Evolutionary conservation across 2,888 invertebrate genomes (phyloP), one percentile per base, ranked within the genome.

Genomic region (Trichogramma evanescens): DNA sequence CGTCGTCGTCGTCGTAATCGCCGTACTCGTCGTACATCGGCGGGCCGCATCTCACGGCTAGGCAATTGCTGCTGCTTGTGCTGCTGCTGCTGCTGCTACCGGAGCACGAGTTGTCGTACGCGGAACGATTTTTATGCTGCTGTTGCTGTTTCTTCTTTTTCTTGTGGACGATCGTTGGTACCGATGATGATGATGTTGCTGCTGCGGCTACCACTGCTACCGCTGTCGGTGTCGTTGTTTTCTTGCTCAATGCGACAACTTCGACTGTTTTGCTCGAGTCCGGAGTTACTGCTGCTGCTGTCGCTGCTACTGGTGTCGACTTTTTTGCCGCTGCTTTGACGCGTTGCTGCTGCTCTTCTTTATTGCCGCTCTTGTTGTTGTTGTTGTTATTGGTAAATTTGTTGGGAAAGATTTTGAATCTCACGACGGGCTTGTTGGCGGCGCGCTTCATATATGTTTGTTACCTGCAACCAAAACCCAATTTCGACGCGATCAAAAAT

Each of bases 401-500:
- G 57, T 61, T 61, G 4, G 63, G 59, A 43, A 49, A 61, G 38
- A 59, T 54, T 59, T 61, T 62, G 59, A 65, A 65, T 49, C 64
- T 60, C 49, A 65, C 61, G 52, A 53, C 62, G 56, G 61, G 60
- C 43, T 65, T 64, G 56, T 46, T 54, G 54, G 43, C 57, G 54
- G 26, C 13, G n/a, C 64, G 64, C 64, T 65, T 65, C 64, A 65
- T 65, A 63, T 63, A 65, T 26, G 26, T 26, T 26, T 2, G 26
- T 26, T 26, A 26, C 26, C 26, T 26, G 26, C 26, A 26, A 26
- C 26, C 26, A 26, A 26, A 26, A 26, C 26, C 26, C 26, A 26
- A 26, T 26, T 26, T 26, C 26, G 26, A 26, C 26, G 26, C 26
- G 26, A 26, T 26, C 26, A 26, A 26, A 26, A 26, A 26, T 26